These are phyloP conservation scores for Aleiodes alternator DNA, from an alignment of 2,888 invertebrate genomes.

Conservation along the genomic window DNA sequence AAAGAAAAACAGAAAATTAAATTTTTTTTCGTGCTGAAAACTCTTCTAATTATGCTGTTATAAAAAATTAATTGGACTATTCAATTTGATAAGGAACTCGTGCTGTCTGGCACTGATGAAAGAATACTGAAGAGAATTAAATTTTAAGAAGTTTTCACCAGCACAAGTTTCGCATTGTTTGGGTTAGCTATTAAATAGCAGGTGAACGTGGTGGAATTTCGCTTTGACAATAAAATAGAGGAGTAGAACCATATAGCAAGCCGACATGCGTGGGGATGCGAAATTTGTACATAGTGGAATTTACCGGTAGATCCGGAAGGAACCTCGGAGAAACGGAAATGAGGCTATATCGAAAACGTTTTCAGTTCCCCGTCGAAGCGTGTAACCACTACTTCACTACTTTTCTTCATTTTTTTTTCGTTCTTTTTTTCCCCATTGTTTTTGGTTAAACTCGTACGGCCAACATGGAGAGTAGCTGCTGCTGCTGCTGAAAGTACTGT, in stretches of 20 bases:
- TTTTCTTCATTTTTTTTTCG: conserved; percentile 20
- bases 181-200: conserved; percentile 16
- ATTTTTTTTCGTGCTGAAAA: conserved; percentile 4
- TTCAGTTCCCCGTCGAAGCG: conserved; percentile 48
- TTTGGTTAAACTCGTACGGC: neutral
- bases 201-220: conserved; percentile 28
- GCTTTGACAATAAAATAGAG: conserved; percentile 40
- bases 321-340: conserved; percentile 59
- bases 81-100: neutral
- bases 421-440: neutral
- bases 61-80: conserved; percentile 21
- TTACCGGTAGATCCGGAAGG: conserved; percentile 57
- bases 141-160: conserved; percentile 13
- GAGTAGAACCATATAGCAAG: conserved; percentile 5
- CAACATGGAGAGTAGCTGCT: conserved; percentile 10
- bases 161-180: conserved; percentile 27
- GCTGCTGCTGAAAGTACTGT: neutral
- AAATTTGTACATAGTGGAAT: conserved; percentile 59
- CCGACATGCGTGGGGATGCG: conserved; percentile 19
- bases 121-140: conserved; percentile 49
- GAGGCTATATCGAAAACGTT: conserved; percentile 54
- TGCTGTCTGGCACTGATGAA: conserved; percentile 1
- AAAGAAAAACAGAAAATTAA: neutral
- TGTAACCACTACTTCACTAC: conserved; percentile 25
- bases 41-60: conserved; percentile 3